These are phyloP conservation scores for Bubalus kerabau DNA, from an alignment of 2,113 vertebrate species.

Conservation along the genomic window DNA sequence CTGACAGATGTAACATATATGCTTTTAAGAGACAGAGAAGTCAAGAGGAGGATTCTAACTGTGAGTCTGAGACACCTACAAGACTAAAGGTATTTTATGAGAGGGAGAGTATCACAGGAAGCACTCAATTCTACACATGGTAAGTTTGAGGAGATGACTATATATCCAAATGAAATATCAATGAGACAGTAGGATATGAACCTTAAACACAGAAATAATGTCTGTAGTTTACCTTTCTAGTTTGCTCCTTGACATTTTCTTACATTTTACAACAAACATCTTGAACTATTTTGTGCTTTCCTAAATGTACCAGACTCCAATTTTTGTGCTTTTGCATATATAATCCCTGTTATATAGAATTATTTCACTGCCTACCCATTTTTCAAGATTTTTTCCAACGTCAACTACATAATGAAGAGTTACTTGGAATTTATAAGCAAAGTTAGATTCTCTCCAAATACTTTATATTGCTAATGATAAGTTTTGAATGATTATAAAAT, in stretches of 20 bases:
- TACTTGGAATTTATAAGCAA: background rate
- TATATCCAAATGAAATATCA: background rate
- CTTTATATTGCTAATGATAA: background rate
- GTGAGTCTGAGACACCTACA: background rate
- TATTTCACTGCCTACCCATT: background rate
- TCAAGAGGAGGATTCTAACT: background rate
- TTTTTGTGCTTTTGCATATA: background rate
- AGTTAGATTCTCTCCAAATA: background rate
- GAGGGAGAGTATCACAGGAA: background rate
- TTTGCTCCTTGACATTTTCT: background rate
- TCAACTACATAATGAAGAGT: background rate
- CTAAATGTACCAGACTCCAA: background rate
- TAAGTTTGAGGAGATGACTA: background rate
- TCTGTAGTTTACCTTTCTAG: background rate
- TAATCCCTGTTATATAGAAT: background rate
- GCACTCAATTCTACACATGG: background rate
- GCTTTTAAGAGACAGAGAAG: background rate
- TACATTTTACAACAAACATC: background rate
- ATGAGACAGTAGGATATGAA: background rate
- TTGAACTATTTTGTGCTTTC: background rate
- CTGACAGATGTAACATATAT: background rate
- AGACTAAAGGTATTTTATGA: background rate
- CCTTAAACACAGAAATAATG: background rate
- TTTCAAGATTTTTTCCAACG: background rate
- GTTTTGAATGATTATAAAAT: background rate